Evolutionary conservation across 2,113 vertebrate species (phyloP), one percentile per base, ranked within the genome.

Genomic region (Rhea pennata): DNA sequence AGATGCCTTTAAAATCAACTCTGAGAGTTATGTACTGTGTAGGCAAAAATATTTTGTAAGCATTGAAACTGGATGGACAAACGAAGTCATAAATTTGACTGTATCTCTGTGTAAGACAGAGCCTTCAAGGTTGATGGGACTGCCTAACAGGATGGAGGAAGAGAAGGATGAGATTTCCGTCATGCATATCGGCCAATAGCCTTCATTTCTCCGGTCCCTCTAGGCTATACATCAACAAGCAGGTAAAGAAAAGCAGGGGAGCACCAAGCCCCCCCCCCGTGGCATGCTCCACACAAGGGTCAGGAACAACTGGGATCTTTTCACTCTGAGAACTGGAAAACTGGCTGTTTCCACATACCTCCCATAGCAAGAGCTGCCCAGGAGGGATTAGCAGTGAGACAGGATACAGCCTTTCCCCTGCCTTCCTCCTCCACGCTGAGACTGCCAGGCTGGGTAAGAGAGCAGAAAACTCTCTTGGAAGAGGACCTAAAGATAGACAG

Each of bases 341-440:
- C 75, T 2, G 1, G 7, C 64, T 88, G 46, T 67, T 90, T 94
- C 84, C 88, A 88, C 7, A 1, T 56, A 58, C 70, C 67, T 74
- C 78, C 84, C 78, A 78, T 54, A 75, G 66, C 20, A 93, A 87
- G 73, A 91, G 82, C 59, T 89, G 78, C 94, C 71, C 83, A 83
- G 75, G 56, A 95, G 27, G 39, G 90, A 23, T 59, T 62, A 89
- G 62, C 44, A 85, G 87, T 40, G 64, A 59, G 54, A 93, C 80
- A 78, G 88, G 88, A 90, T 91, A 87, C 12, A 19, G 84, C 84
- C 79, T 83, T 90, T 85, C 88, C 83, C n/a, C 70, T 90, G 86
- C 80, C 90, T 93, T 90, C 76, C 95, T 94, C 90, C 88, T 95
- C 88, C 92, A 84, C 77, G 61, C 42, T 54, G 56, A 44, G 88